Evolutionary conservation across 2,888 invertebrate species (phyloP), one percentile per base, ranked within the genome.

Genomic region (Philopedon plagiatum): DNA sequence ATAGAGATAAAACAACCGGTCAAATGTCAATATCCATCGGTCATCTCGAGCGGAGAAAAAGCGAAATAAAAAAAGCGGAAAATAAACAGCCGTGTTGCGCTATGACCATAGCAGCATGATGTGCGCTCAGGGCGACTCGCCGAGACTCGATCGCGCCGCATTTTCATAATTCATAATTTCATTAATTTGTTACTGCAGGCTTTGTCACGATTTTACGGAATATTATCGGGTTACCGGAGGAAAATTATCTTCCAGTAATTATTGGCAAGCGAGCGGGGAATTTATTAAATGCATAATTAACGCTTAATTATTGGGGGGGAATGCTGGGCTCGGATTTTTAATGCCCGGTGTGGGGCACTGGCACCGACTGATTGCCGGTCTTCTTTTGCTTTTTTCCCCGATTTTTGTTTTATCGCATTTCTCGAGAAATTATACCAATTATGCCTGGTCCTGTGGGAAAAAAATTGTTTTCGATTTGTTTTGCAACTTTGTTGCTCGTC

Each of bases 101-200:
- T 68, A 61, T 61, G 62, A 63, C 56, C 54, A 62, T 57, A 41
- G 49, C 60, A 70, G 49, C 60, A 70, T 70, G 70, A 70, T 70
- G 68, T 15, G 68, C 67, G 72, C 72, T 72, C 51, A 51, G 68
- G 72, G 72, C 72, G 72, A 72, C 72, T 51, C 37, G 64, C 51
- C 56, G 58, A 58, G 69, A 58, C 85, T 56, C 85, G 85, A 86
- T 86, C 86, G 69, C 66, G 60, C 66, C 41, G 60, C 49, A 85
- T 86, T 86, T 86, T 86, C 86, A 86, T 86, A 86, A 86, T 86
- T 86, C 85, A 85, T 86, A 86, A 86, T 86, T 86, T 86, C 86
- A 86, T 86, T 86, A 86, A 86, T 86, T 86, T 85, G 85, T 86
- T 85, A 86, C 86, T 86, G 78, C 83, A 78, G 86, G 86, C 86